These are phyloP conservation scores for Drosophila nannoptera DNA, from an alignment of 1,140 invertebrate species.

Conservation along the genomic window DNA sequence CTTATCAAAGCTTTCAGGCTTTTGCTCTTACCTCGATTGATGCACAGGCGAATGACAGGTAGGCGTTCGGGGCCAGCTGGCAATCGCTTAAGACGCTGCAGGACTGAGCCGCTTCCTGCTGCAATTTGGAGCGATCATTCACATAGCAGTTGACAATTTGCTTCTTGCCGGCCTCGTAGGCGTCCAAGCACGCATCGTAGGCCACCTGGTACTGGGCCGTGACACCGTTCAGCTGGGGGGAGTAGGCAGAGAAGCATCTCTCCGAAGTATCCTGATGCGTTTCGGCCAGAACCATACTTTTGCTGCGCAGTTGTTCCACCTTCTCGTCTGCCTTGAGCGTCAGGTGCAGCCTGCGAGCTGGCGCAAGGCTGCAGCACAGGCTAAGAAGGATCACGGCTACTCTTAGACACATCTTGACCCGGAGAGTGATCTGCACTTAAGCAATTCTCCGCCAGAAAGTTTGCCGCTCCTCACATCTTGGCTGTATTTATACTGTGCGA, in stretches of 20 bases:
- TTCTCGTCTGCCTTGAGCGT: conserved; percentile 1
- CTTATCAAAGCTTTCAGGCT: neutral
- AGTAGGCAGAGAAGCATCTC: conserved; percentile 20
- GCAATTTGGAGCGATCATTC: neutral
- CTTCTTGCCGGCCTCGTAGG: neutral
- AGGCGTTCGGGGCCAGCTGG: neutral
- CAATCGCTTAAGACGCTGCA: conserved; percentile 2
- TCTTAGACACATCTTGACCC: conserved; percentile 17
- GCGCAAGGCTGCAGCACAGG: conserved; percentile 1
- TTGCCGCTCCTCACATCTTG: neutral
- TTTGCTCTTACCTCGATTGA: conserved; percentile 9
- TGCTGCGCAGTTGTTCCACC: neutral
- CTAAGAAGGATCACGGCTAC: conserved; percentile 19
- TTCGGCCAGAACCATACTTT: conserved; percentile 25
- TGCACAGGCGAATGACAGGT: conserved; percentile 13
- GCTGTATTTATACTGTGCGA: conserved; percentile 29
- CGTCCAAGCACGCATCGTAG: conserved; percentile 4
- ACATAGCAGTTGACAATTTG: neutral
- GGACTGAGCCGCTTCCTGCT: neutral
- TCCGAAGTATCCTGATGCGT: conserved; percentile 1
- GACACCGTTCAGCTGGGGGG: conserved; percentile 6
- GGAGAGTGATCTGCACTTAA: neutral
- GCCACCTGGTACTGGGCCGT: conserved; percentile 2
- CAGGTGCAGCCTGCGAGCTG: neutral
- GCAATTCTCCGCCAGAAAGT: neutral